phyloP scores from a whole-genome alignment of 1,140 invertebrate species.

The Sycobia sp. region DNA sequence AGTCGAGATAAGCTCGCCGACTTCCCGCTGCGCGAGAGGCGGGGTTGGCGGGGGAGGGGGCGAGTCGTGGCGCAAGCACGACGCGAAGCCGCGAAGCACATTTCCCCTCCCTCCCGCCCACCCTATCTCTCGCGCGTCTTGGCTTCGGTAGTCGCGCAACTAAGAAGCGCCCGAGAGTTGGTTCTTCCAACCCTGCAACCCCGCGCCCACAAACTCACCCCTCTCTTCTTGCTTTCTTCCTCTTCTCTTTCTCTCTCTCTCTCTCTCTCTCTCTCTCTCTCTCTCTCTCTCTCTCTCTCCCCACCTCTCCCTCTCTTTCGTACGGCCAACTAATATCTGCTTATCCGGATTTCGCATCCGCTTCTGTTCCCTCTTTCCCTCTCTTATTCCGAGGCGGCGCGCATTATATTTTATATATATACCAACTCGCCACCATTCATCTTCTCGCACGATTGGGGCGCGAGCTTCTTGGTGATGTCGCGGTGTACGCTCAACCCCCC shows the following conservation, averaged over 20 bases:
- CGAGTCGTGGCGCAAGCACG: too few relatives aligned
- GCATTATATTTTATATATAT: neutral
- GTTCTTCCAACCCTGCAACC: too few relatives aligned
- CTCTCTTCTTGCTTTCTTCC: too few relatives aligned
- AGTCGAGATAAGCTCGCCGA: constrained; percentile 56
- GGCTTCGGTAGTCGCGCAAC: too few relatives aligned
- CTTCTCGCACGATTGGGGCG: too few relatives aligned
- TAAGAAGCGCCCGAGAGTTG: too few relatives aligned
- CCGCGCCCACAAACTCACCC: too few relatives aligned
- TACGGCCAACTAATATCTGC: constrained; percentile 49
- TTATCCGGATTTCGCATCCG: constrained; percentile 52
- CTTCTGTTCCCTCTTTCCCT: constrained; percentile 6
- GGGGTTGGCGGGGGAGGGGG: constrained; percentile 22
- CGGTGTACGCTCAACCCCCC: too few relatives aligned
- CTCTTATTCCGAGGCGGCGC: neutral
- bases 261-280: neutral
- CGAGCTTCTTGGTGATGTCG: too few relatives aligned
- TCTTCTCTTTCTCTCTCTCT: constrained; percentile 2
- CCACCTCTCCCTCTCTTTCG: neutral
- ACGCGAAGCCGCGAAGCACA: constrained; percentile 48
- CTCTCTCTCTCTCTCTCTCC: neutral
- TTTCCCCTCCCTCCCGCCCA: constrained; percentile 34
- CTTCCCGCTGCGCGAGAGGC: neutral
- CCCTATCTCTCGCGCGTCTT: constrained; percentile 19
- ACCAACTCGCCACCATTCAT: neutral